Percentiles rank a stretch among this genome's conserved stretches.
These are phyloP conservation scores for Atta cephalotes DNA, from an alignment of 1,140 invertebrate species.

Conservation along the genomic window DNA sequence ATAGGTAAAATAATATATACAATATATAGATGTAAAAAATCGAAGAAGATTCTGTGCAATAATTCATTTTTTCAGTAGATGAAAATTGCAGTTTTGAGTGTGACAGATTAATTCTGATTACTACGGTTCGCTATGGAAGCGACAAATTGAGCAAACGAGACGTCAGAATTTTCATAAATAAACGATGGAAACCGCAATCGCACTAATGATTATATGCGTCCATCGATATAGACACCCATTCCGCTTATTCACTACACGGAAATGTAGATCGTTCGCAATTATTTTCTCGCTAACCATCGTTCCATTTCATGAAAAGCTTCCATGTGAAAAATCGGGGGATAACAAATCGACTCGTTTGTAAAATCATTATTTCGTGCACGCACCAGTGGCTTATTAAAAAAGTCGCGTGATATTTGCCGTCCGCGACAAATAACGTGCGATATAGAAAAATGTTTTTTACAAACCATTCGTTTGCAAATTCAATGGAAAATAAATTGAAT, in stretches of 20 bases:
- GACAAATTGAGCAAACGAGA: background rate
- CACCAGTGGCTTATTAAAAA: conserved; percentile 34
- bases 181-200: background rate
- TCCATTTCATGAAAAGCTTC: background rate
- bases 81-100: conserved; percentile 14
- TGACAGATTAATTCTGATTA: conserved; percentile 1
- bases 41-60: background rate
- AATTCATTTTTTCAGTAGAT: conserved; percentile 6
- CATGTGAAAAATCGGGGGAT: background rate
- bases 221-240: conserved; percentile 16
- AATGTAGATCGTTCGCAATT: conserved; percentile 32
- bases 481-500: conserved; percentile 16
- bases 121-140: conserved; percentile 1
- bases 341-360: conserved; percentile 37
- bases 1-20: background rate
- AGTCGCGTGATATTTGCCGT: background rate
- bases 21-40: background rate
- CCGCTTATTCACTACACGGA: background rate
- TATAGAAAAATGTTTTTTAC: conserved; percentile 4
- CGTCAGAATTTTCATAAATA: conserved; percentile 19
- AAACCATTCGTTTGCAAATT: conserved; percentile 17
- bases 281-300: conserved; percentile 19
- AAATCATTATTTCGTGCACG: conserved; percentile 43
- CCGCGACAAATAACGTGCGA: background rate
- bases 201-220: conserved; percentile 11